Evolutionary conservation across 2,797 vertebrate genomes (phyloP).

Genomic region (Epinephelus malabaricus): DNA sequence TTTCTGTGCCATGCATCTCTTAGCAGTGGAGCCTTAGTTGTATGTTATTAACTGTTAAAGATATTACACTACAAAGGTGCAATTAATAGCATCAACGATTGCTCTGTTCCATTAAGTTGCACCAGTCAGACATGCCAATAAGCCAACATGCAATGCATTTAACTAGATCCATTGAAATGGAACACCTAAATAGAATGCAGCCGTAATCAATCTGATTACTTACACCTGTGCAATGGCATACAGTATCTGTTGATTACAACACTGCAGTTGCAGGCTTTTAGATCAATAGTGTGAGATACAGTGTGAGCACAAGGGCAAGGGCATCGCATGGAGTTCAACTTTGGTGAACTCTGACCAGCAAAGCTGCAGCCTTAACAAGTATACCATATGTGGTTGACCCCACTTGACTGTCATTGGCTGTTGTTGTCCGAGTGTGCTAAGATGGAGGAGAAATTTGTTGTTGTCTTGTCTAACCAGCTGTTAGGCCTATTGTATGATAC

Average conservation of each 20-base stretch:
- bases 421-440: too few relatives aligned
- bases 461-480: too few relatives aligned
- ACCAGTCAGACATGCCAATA: not conserved
- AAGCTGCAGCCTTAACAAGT: too few relatives aligned
- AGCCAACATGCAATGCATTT: not conserved
- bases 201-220: not conserved
- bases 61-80: not conserved
- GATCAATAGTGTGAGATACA: not conserved
- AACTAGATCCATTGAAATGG: not conserved
- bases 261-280: not conserved
- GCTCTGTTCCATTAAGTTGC: not conserved
- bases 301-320: too few relatives aligned
- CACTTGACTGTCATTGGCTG: too few relatives aligned
- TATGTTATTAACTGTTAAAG: not conserved
- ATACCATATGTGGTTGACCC: too few relatives aligned
- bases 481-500: too few relatives aligned
- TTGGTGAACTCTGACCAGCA: too few relatives aligned
- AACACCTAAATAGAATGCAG: not conserved
- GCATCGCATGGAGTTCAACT: too few relatives aligned
- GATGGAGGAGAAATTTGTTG: too few relatives aligned
- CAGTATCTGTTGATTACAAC: constrained; percentile 1
- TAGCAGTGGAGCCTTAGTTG: fast-evolving
- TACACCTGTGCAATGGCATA: not conserved
- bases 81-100: not conserved
- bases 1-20: not conserved